phyloP scores from a whole-genome alignment of 2,797 vertebrate genomes.

The Myotis findleyi region DNA sequence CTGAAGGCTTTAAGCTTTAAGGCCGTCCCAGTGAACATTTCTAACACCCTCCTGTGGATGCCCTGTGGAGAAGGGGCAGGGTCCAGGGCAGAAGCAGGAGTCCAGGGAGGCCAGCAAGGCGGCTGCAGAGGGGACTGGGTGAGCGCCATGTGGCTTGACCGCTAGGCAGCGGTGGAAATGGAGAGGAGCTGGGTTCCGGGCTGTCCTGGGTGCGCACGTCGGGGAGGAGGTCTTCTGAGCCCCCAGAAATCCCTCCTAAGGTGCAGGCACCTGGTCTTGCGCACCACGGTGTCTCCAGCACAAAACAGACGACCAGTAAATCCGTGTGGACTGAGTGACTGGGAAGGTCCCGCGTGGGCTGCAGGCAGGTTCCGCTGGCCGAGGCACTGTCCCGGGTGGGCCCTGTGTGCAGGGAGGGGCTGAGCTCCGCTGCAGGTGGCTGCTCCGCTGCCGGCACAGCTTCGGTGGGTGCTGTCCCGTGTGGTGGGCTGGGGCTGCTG shows the following conservation, averaged over 20 bases:
- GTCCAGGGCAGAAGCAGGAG: too few relatives aligned
- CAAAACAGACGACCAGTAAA: fast-evolving
- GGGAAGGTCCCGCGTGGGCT: background rate
- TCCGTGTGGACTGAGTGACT: background rate
- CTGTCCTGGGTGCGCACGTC: too few relatives aligned
- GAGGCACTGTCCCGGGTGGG: background rate
- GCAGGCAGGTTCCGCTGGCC: background rate
- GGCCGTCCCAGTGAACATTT: background rate
- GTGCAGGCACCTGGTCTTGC: background rate
- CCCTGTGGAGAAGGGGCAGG: background rate
- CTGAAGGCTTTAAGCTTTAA: background rate
- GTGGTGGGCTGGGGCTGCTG: background rate
- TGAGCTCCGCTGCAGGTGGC: background rate
- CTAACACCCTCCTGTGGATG: background rate
- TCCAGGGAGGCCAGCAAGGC: background rate
- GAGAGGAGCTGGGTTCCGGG: too few relatives aligned
- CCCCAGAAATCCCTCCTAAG: background rate
- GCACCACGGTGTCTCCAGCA: background rate
- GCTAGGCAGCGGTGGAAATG: too few relatives aligned
- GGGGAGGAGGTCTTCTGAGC: background rate
- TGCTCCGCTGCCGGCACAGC: fast-evolving
- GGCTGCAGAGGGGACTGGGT: fast-evolving
- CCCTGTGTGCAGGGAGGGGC: too few relatives aligned
- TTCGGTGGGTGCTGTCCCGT: fast-evolving
- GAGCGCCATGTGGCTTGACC: background rate